phyloP scores from a whole-genome alignment of 2,797 vertebrate species.

The Sphenopsis melanotis region DNA sequence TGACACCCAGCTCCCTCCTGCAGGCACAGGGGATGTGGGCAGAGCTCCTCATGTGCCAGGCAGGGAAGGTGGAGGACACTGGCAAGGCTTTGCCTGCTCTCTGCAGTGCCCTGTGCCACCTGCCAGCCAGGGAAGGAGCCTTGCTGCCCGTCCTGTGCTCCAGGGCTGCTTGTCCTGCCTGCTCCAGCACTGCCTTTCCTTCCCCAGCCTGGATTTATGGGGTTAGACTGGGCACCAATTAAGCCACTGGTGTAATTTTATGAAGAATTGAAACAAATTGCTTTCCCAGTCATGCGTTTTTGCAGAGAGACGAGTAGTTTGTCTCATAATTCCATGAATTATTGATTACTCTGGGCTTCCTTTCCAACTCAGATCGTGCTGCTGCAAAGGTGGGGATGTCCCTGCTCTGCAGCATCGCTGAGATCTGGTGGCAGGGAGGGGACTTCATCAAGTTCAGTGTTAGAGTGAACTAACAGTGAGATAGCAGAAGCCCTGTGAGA shows the following conservation, averaged over 20 bases:
- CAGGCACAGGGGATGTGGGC: fast-evolving
- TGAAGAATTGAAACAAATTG: background rate
- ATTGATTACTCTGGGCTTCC: background rate
- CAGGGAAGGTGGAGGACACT: background rate
- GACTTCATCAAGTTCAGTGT: background rate
- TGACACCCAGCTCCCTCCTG: background rate
- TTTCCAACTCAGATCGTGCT: background rate
- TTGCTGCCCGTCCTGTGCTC: background rate
- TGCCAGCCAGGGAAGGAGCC: background rate
- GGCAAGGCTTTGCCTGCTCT: background rate
- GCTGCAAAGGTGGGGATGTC: background rate
- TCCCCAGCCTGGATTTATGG: background rate
- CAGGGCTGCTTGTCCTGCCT: background rate
- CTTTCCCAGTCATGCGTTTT: background rate
- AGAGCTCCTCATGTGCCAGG: background rate
- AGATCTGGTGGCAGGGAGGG: fast-evolving
- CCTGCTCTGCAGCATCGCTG: background rate
- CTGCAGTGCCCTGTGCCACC: background rate
- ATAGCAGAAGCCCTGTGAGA: background rate
- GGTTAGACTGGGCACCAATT: fast-evolving
- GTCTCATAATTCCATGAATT: background rate
- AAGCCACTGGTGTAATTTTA: background rate
- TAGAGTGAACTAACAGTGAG: background rate
- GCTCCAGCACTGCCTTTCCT: background rate
- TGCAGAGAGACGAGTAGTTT: background rate